Conservation (phyloP, 2,113 vertebrate species). For the Myotis brandtii region DNA sequence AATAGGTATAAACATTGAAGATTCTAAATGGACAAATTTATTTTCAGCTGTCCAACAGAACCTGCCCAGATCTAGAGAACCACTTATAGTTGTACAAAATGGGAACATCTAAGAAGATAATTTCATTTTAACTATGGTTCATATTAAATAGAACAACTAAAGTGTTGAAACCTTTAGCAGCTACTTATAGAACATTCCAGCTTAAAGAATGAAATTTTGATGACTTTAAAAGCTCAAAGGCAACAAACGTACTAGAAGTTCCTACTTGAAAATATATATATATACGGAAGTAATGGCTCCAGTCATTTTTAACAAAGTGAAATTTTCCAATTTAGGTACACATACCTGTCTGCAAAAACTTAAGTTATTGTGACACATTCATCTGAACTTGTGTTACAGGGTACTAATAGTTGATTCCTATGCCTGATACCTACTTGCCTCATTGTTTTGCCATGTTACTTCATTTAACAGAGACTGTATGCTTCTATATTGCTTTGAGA, state of each 20-base stretch:
- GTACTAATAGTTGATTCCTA: neutral
- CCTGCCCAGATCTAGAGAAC: neutral
- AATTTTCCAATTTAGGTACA: neutral
- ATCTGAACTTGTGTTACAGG: constrained; percentile 16
- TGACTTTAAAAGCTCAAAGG: constrained; percentile 2
- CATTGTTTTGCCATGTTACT: neutral
- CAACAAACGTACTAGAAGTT: constrained; percentile 29
- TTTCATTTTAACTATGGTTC: neutral
- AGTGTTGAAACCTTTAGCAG: neutral
- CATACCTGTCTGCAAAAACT: neutral
- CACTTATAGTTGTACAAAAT: neutral
- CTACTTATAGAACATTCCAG: constrained; percentile 1
- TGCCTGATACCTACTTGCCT: neutral
- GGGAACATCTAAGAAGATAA: neutral
- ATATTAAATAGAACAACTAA: neutral
- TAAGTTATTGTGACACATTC: neutral
- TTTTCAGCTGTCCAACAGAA: constrained; percentile 47
- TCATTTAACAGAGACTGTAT: neutral
- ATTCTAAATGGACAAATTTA: constrained; percentile 9
- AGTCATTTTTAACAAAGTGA: constrained; percentile 15
- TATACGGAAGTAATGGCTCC: neutral
- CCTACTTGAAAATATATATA: neutral
- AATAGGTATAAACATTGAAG: neutral
- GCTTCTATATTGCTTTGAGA: neutral
- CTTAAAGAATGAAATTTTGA: constrained; percentile 20